Base-by-base conservation (phyloP, 30 jellyfish, hydroid and myxozoan genomes). In the Chrysaora quinquecirrha region DNA sequence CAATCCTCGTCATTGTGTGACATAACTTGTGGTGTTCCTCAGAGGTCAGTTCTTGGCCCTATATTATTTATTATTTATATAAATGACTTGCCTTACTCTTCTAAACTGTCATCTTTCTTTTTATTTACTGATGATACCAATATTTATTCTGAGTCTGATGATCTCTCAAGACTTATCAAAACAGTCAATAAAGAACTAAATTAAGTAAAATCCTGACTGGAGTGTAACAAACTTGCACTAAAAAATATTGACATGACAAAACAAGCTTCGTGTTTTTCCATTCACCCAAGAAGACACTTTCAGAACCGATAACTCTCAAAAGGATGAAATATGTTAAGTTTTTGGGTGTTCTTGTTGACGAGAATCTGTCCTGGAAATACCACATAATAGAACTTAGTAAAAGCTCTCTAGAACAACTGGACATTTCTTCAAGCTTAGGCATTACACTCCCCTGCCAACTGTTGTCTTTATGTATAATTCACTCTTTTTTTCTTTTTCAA, bases 271-370 rank as follows among this genome's bases (percentile, higher is more conserved):
- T 78, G 31, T 68, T 56, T 21, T 76, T 78, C 33, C 74, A 78
- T 78, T 65, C 80, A 29, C 84, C 90, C n/a, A 47, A 28, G 56
- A 64, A 81, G 70, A 52, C 33, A 50, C 49, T 56, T 27, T 12
- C 73, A 20, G 77, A 66, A 19, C 64, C 49, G 76, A 68, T 68
- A 25, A 73, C 20, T 47, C 64, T 66, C 65, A 32, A 66, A 81
- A 64, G 84, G 75, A 30, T 54, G 38, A 81, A 81, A 35, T 68
- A 28, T 71, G 76, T 81, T 30, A 66, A 66, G 43, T 81, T 66
- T 35, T 84, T 81, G 16, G 91, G 86, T 33, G 75, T 81, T 48
- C 87, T 81, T 46, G 48, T 81, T 30, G 91, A 81, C 48, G 87
- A 68, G 48, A 49, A 81, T 49, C 84, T 81, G 46, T 30, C 85